phyloP scores from a whole-genome alignment of 1,140 invertebrate genomes.

The Zophobas atratus region DNA sequence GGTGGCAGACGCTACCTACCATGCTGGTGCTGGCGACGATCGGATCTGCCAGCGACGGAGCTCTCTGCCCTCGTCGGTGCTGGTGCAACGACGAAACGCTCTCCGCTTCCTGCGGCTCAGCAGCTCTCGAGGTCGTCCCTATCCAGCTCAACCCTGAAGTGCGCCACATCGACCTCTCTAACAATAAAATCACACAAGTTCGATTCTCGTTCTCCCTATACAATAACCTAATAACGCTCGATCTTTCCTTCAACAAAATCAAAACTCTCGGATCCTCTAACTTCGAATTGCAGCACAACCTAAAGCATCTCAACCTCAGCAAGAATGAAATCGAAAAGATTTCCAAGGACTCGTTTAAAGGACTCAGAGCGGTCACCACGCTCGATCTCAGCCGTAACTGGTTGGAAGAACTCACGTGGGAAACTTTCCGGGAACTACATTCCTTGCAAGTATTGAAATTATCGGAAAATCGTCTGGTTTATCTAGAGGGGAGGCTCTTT shows the following conservation, averaged over 20 bases:
- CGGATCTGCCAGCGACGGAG: constrained; percentile 67
- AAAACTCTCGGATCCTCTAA: constrained; percentile 83
- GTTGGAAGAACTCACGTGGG: constrained; percentile 79
- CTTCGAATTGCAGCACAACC: constrained; percentile 81
- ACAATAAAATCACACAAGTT: constrained; percentile 81
- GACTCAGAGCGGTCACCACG: constrained; percentile 77
- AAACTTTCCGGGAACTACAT: constrained; percentile 81
- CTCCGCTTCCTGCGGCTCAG: constrained; percentile 81
- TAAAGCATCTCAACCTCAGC: constrained; percentile 83
- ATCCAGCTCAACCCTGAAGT: constrained; percentile 91
- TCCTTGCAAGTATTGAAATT: constrained; percentile 82
- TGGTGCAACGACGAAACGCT: constrained; percentile 85
- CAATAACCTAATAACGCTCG: constrained; percentile 82
- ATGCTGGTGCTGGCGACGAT: constrained; percentile 64
- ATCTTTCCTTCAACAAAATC: constrained; percentile 87
- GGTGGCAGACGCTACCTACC: constrained; percentile 59
- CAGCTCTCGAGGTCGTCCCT: constrained; percentile 85
- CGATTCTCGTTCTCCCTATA: constrained; percentile 84
- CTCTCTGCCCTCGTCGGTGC: constrained; percentile 86
- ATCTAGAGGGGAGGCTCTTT: constrained; percentile 79
- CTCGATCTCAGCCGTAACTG: constrained; percentile 85
- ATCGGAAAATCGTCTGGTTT: constrained; percentile 82
- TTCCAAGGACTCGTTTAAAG: constrained; percentile 83
- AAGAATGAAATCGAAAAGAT: constrained; percentile 80
- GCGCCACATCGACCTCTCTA: constrained; percentile 81